Conservation (phyloP, 2,113 vertebrate species). For the Poeciliopsis prolifica region DNA sequence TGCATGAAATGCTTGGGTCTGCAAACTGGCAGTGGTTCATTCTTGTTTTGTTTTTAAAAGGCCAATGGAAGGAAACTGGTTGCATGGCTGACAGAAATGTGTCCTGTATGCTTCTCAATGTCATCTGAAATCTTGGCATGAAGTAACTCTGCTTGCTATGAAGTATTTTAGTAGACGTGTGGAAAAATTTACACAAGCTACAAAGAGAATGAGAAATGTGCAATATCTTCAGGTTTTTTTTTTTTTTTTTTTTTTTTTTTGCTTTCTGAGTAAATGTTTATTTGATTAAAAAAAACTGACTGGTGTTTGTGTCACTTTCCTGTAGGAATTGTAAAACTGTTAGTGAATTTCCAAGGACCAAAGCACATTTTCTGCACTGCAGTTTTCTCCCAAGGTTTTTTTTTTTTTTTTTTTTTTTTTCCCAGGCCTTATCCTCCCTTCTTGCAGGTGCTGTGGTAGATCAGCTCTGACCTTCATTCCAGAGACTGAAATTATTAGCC, state of each 20-base stretch:
- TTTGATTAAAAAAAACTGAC: neutral
- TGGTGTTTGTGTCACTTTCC: neutral
- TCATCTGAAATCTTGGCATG: slow-evolving; percentile 16
- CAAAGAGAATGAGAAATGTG: neutral
- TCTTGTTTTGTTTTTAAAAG: neutral
- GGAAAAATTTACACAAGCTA: neutral
- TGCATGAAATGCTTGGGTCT: neutral
- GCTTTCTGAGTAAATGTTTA: neutral
- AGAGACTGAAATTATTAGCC: slow-evolving; percentile 17
- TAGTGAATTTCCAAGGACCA: neutral
- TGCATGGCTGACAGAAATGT: neutral
- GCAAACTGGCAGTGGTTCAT: neutral
- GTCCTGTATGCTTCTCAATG: slow-evolving; percentile 24
- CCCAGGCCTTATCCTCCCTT: no score
- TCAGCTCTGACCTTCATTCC: slow-evolving; percentile 17
- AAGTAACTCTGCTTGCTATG: neutral
- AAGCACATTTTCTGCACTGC: neutral
- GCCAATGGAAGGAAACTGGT: neutral
- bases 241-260: neutral
- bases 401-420: neutral
- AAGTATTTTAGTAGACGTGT: neutral
- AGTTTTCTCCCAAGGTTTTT: neutral
- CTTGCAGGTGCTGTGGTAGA: neutral
- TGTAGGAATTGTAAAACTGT: neutral
- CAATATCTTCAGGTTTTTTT: no score